phyloP scores from a whole-genome alignment of 2,888 invertebrate genomes.

The Tillus elongatus region DNA sequence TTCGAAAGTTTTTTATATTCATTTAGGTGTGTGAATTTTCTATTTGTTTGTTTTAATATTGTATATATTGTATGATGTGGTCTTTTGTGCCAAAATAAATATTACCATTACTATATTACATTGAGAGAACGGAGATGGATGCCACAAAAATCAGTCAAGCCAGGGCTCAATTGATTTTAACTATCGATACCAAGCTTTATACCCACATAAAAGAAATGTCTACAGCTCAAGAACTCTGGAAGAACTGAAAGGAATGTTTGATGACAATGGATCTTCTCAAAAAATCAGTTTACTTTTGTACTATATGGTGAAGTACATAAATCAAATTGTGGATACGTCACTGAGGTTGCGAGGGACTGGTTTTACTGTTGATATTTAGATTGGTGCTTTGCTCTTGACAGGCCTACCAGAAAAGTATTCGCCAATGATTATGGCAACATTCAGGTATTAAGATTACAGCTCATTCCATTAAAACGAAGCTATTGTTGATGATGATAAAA shows the following conservation, averaged over 20 bases:
- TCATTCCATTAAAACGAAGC: neutral
- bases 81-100: too few species aligned
- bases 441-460: conserved; percentile 17
- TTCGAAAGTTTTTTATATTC: too few species aligned
- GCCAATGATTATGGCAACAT: conserved; percentile 25
- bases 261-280: neutral
- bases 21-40: too few species aligned
- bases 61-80: too few species aligned
- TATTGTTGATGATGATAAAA: too few species aligned
- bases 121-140: too few species aligned
- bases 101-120: too few species aligned
- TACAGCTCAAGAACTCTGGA: neutral
- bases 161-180: conserved; percentile 10
- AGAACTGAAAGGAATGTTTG: neutral
- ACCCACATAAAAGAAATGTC: neutral
- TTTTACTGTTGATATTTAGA: conserved; percentile 9
- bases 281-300: neutral
- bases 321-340: neutral
- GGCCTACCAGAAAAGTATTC: conserved; percentile 22
- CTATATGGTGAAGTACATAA: neutral
- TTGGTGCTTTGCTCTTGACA: conserved; percentile 25
- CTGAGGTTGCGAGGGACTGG: neutral
- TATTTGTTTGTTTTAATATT: too few species aligned
- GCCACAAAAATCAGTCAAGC: too few species aligned
- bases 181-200: neutral